These are phyloP conservation scores for Lipotes vexillifer DNA, from an alignment of 2,113 vertebrate genomes.

Conservation along the genomic window DNA sequence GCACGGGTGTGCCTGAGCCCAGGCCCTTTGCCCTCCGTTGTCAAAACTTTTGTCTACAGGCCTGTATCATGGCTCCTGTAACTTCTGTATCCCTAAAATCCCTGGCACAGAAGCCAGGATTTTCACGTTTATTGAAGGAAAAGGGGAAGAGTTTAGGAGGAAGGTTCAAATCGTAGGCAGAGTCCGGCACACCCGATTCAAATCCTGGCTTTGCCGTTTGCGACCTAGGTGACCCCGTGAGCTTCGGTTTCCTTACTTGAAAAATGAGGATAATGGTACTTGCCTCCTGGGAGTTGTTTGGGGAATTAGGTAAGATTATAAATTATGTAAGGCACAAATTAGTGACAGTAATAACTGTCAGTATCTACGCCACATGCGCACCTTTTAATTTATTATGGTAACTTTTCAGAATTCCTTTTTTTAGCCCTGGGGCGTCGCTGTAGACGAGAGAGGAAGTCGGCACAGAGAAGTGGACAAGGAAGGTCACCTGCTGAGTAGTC, in stretches of 20 bases:
- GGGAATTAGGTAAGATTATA: not conserved
- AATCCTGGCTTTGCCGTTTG: not conserved
- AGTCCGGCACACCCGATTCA: not conserved
- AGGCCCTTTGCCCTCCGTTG: not conserved
- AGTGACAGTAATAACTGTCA: conserved; percentile 1
- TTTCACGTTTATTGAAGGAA: not conserved
- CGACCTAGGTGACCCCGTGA: not conserved
- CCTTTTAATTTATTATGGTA: conserved; percentile 35
- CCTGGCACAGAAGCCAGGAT: not conserved
- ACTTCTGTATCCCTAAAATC: not conserved
- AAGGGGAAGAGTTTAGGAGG: not conserved
- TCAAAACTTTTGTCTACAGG: not conserved
- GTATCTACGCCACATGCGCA: not conserved
- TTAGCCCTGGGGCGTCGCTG: conserved; percentile 15
- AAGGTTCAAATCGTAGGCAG: not conserved
- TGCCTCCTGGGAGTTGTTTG: conserved; percentile 16
- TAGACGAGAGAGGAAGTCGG: conserved; percentile 31
- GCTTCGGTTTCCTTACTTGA: not conserved
- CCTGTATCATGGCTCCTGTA: not conserved
- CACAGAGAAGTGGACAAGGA: conserved; percentile 22
- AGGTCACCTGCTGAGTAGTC: not conserved
- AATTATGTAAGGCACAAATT: not conserved
- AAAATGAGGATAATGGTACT: not conserved
- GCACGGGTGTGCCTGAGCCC: not conserved
- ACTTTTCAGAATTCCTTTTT: conserved; percentile 27